Evolutionary conservation across 2,113 vertebrate species (phyloP), one percentile per base, ranked within the genome.

Genomic region (Ammodytes marinus): DNA sequence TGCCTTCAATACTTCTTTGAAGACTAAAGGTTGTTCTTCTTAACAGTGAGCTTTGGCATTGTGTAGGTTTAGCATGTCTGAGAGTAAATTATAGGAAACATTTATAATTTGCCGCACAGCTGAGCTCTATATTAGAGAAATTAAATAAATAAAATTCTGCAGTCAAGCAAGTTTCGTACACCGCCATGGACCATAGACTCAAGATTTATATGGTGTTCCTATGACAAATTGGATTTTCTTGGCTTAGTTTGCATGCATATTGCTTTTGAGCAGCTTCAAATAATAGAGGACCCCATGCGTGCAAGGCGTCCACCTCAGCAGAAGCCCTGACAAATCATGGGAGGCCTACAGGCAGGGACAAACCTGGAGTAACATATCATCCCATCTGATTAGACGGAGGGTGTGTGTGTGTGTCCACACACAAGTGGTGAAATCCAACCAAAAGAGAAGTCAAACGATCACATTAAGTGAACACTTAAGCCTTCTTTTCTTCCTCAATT

Each of bases 191-290:
- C 88, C 77, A 87, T 82, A 77, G 87, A 58, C 54, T 55, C 35
- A 39, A 78, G 84, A 87, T 91, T 92, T 90, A 90, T 82, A 68
- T 81, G 60, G 74, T 82, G 82, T 81, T 73, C 63, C 49, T 70
- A 67, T 75, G 80, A 88, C 81, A 94, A 91, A 94, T 93, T 93
- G 83, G 66, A 93, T 92, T 93, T 91, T 86, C 85, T 87, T 80
- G 77, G 75, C 83, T 83, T 90, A 63, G 72, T 88, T 85, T 92
- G 75, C 74, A 91, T 90, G 88, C 79, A 89, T 88, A 89, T 88
- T 88, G 87, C 88, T 91, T 78, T n/a, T 82, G 77, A 88, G 75
- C 49, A 35, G 77, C 88, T 77, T 86, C 78, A 84, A 66, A 77
- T 79, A 88, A 85, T 63, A 63, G 84, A 83, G 65, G 53, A 68